These are phyloP conservation scores for Decapterus maruadsi DNA, from an alignment of 2,797 vertebrate genomes.

Conservation along the genomic window DNA sequence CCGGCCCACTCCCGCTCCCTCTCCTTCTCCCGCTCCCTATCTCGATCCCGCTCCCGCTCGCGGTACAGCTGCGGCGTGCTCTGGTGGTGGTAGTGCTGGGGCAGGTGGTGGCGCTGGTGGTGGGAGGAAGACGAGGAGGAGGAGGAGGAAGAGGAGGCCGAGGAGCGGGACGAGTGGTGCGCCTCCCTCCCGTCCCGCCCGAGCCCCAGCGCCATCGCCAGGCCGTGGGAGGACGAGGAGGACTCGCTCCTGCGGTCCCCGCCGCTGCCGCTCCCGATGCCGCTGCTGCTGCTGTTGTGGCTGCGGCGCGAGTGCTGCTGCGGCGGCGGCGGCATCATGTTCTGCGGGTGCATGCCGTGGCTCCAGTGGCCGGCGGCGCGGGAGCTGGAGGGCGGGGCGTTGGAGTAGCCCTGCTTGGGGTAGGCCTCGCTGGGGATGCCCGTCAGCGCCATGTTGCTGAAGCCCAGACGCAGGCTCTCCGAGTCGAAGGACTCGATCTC, in stretches of 20 bases:
- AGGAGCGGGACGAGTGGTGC: constrained; percentile 84
- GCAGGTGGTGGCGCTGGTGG: constrained; percentile 82
- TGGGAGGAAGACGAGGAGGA: constrained; percentile 85
- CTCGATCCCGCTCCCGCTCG: constrained; percentile 83
- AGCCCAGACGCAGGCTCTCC: constrained; percentile 92
- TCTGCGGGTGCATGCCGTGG: constrained; percentile 87
- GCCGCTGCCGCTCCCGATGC: constrained; percentile 47
- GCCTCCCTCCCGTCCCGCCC: constrained; percentile 65
- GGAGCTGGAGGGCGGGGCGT: constrained; percentile 84
- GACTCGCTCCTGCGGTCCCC: constrained; percentile 81
- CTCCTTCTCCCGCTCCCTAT: constrained; percentile 84
- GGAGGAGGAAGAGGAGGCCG: constrained; percentile 83
- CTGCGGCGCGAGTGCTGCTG: constrained; percentile 82
- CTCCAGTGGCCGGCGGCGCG: constrained; percentile 91
- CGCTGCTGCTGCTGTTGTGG: constrained; percentile 74
- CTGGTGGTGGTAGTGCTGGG: constrained; percentile 87
- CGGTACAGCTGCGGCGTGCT: constrained; percentile 88
- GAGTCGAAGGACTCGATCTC: constrained; percentile 94
- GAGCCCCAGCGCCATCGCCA: constrained; percentile 73
- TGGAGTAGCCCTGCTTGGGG: constrained; percentile 90
- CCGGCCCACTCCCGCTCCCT: constrained; percentile 84
- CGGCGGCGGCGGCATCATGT: constrained; percentile 62
- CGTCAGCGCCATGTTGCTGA: constrained; percentile 91
- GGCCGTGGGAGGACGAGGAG: constrained; percentile 73
- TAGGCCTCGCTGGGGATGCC: constrained; percentile 92